Evolutionary conservation across 2,113 vertebrate genomes (phyloP).

Genomic region (Vombatus ursinus): DNA sequence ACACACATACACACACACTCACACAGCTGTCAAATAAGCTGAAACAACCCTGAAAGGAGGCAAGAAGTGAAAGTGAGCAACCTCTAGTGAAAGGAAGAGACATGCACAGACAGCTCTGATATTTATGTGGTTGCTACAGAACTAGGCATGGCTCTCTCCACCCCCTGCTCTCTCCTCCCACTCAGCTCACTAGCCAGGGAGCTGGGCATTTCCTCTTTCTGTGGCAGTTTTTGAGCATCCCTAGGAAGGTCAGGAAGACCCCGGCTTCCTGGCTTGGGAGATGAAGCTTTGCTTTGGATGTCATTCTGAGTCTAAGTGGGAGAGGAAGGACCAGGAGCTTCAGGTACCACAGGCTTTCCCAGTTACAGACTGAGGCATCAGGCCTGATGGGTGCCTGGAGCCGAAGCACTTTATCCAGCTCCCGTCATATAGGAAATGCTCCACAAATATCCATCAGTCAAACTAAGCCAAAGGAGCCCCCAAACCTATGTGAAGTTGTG

Average conservation of each 20-base stretch:
- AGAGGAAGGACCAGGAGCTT: background rate
- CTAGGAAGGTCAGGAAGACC: background rate
- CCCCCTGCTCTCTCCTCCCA: background rate
- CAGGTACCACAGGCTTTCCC: background rate
- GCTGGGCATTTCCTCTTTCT: background rate
- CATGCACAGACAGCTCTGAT: conserved; percentile 77
- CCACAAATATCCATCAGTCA: background rate
- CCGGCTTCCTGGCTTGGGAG: background rate
- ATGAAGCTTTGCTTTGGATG: background rate
- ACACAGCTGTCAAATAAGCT: conserved; percentile 65
- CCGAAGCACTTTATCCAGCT: background rate
- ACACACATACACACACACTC: background rate
- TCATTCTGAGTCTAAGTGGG: fast-evolving
- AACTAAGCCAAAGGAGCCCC: background rate
- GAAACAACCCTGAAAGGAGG: conserved; percentile 46
- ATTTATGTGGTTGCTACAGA: conserved; percentile 32
- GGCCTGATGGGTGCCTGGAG: no score
- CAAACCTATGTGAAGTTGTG: background rate
- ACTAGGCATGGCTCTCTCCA: conserved; percentile 24
- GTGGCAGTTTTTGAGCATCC: background rate
- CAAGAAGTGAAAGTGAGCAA: conserved; percentile 85
- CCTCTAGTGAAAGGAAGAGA: conserved; percentile 84
- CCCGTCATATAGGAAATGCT: background rate
- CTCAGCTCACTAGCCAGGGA: no score
- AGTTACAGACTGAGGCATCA: background rate